Evolutionary conservation across 2,113 vertebrate genomes (phyloP), one percentile per base, ranked within the genome.

Genomic region (Campylomormyrus numenius): DNA sequence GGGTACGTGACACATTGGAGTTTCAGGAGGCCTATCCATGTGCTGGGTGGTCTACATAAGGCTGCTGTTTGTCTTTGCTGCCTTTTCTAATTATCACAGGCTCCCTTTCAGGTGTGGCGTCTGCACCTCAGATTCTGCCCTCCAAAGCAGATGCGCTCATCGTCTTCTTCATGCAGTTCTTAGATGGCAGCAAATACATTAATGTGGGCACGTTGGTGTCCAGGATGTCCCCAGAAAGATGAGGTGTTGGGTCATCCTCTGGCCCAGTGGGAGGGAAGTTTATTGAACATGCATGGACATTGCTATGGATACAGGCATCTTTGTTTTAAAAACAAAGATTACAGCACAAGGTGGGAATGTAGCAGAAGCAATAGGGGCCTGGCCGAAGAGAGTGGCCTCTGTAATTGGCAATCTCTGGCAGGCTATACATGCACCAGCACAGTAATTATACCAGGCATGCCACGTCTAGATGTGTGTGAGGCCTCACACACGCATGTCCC

Each of bases 11-110:
- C 13, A 13, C 50, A 52, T 52, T 52, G 50, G 13, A 17, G 15
- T 52, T 52, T 52, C 50, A 17, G 50, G 50, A 17, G 50, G 9
- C 11, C 49, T 13, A 17, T 13, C 13, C 3, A 17, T 52, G 50
- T 95, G 94, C 94, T 95, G 94, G 94, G 93, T 91, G 94, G 94
- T 94, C 94, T 93, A 94, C 94, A 93, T 94, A 94, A 94, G 94
- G 94, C 94, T 94, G 95, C 94, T 94, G 93, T 94, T 95, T 95
- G 94, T 95, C 95, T 95, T 93, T 95, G 93, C 92, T 92, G 90
- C 93, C 92, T 93, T 93, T 93, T 94, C 94, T 94, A 95, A 95
- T 95, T 95, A 95, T 94, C 95, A 95, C 94, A 92, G 93, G 93
- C 94, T 94, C 90, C 8, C 88, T 87, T 91, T 74, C 80, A 84